phyloP scores from a whole-genome alignment of 2,113 vertebrate species.

The Eclectus roratus region DNA sequence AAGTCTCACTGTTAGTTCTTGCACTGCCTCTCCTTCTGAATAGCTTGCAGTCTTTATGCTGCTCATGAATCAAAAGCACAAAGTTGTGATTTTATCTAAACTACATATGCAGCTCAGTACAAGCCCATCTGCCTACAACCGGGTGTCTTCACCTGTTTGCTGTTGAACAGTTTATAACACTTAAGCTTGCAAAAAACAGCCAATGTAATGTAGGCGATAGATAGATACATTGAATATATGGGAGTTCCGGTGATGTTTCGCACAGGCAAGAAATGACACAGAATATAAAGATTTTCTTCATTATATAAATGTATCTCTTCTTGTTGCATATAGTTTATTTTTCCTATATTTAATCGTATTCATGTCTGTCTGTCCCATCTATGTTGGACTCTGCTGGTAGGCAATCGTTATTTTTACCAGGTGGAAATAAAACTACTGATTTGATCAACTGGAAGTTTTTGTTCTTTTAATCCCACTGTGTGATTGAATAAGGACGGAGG shows the following conservation, averaged over 20 bases:
- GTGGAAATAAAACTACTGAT: slow-evolving; percentile 55
- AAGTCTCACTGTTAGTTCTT: neutral
- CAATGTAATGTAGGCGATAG: neutral
- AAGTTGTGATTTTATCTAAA: neutral
- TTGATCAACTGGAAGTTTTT: neutral
- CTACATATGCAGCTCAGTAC: neutral
- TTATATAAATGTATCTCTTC: neutral
- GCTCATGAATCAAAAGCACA: neutral
- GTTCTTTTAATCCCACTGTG: neutral
- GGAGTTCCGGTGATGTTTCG: neutral
- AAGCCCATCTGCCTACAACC: neutral
- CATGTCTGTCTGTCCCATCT: slow-evolving; percentile 12
- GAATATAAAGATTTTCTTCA: neutral
- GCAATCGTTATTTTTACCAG: slow-evolving; percentile 33
- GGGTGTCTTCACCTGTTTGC: neutral
- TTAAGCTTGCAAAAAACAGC: neutral
- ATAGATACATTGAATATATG: neutral
- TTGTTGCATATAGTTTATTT: slow-evolving; percentile 50
- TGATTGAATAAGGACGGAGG: fast-evolving
- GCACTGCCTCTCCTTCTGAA: neutral
- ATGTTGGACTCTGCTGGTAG: slow-evolving; percentile 43
- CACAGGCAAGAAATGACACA: neutral
- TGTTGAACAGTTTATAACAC: fast-evolving
- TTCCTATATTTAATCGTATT: slow-evolving; percentile 49
- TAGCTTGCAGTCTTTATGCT: neutral